Percentiles rank a stretch among this genome's conserved stretches.
Conservation (phyloP, 1,140 invertebrate genomes). For the Hyposmocoma kahamanoa region DNA sequence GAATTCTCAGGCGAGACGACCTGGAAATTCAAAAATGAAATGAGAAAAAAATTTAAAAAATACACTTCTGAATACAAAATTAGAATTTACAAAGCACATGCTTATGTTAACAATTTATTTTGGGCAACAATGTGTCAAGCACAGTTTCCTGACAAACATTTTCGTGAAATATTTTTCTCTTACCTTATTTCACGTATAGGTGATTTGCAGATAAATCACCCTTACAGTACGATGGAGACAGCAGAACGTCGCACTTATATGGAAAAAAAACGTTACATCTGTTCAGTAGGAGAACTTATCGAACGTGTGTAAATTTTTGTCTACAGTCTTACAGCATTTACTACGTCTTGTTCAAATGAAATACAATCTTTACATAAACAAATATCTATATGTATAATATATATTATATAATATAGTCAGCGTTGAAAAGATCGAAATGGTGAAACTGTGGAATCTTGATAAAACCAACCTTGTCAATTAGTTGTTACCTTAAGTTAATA, state of each 20-base stretch:
- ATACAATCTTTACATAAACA: too few species aligned
- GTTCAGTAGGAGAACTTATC: too few species aligned
- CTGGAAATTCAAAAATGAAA: conserved; percentile 43
- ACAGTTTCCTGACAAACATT: conserved; percentile 52
- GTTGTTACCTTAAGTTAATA: too few species aligned
- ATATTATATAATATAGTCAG: too few species aligned
- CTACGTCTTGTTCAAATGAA: too few species aligned
- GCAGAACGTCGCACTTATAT: conserved; percentile 25
- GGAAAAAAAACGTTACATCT: conserved; percentile 38
- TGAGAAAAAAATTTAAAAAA: conserved; percentile 44
- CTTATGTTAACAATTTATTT: conserved; percentile 46
- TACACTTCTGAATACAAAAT: conserved; percentile 40
- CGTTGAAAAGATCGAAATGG: too few species aligned
- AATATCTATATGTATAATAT: too few species aligned
- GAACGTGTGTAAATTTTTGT: too few species aligned
- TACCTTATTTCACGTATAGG: conserved; percentile 43
- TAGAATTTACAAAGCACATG: conserved; percentile 38
- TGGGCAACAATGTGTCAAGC: conserved; percentile 58
- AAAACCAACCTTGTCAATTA: too few species aligned
- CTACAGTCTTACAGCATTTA: too few species aligned
- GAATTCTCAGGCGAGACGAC: conserved; percentile 31
- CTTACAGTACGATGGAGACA: conserved; percentile 42
- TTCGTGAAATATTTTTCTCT: conserved; percentile 59
- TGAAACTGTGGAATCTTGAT: too few species aligned
- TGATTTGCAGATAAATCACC: conserved; percentile 50